A percentile compares a stretch with the other conserved stretches of the same genome.
These are phyloP conservation scores for Hassar affinis DNA, from an alignment of 2,113 vertebrate genomes.

Conservation along the genomic window DNA sequence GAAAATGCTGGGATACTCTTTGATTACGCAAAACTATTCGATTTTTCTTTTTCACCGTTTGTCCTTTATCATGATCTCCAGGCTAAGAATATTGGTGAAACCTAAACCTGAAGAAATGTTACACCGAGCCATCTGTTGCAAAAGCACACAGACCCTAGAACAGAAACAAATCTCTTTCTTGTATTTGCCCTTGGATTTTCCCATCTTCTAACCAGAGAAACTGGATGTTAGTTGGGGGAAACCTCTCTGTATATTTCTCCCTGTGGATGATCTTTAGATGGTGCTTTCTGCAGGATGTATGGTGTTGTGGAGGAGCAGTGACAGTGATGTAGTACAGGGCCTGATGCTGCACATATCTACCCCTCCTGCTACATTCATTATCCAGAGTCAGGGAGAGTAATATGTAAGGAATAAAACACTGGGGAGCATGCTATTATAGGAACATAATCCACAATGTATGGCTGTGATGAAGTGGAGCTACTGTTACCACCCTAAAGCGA, in stretches of 20 bases:
- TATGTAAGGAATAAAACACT: background rate
- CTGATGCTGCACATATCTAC: conserved; percentile 26
- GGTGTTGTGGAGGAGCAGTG: conserved; percentile 31
- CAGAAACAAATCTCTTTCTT: background rate
- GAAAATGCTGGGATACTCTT: background rate
- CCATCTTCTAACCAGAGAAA: background rate
- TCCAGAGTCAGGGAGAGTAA: background rate
- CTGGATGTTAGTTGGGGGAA: background rate
- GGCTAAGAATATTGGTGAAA: background rate
- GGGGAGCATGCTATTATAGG: too few species aligned
- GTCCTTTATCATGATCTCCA: background rate
- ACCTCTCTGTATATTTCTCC: background rate
- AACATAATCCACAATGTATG: too few species aligned
- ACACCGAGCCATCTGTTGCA: background rate
- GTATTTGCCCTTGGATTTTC: background rate
- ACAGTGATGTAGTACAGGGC: conserved; percentile 45
- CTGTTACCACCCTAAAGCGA: too few species aligned
- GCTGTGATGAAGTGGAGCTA: too few species aligned
- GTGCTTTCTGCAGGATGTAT: conserved; percentile 25
- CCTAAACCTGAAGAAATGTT: background rate
- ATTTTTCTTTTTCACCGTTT: background rate
- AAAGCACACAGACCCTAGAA: background rate
- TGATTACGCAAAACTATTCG: background rate
- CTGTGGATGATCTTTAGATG: background rate
- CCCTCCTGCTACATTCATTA: conserved; percentile 24